Percentiles rank a stretch among this genome's conserved stretches.
Evolutionary conservation across 2,888 invertebrate genomes (phyloP).

Genomic region (Encarsia formosa): DNA sequence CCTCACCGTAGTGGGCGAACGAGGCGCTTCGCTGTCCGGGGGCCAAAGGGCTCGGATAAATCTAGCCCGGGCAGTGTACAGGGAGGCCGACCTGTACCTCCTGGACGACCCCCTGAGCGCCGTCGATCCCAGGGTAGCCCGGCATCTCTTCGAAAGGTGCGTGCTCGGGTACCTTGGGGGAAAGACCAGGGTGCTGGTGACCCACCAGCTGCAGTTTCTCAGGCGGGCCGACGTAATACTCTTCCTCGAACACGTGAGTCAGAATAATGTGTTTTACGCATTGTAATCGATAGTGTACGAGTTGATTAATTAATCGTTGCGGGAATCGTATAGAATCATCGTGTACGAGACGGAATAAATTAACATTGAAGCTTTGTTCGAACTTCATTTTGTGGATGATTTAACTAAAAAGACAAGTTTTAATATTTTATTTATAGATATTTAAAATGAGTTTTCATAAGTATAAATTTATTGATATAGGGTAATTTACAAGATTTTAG

Average conservation of each 20-base stretch:
- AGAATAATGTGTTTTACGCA: too few relatives aligned
- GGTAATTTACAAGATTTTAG: too few relatives aligned
- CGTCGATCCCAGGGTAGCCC: constrained; percentile 74
- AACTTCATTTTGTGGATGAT: too few relatives aligned
- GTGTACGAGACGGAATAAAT: too few relatives aligned
- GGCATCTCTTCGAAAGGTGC: constrained; percentile 70
- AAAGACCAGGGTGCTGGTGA: constrained; percentile 62
- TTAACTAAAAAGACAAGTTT: too few relatives aligned
- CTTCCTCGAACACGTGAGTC: constrained; percentile 48
- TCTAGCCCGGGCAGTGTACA: constrained; percentile 72
- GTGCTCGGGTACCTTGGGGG: constrained; percentile 58
- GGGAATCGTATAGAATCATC: too few relatives aligned
- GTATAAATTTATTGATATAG: too few relatives aligned
- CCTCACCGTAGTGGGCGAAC: constrained; percentile 74
- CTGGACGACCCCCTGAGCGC: constrained; percentile 81
- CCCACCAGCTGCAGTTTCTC: constrained; percentile 69
- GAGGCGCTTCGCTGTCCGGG: constrained; percentile 76
- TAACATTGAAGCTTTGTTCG: too few relatives aligned
- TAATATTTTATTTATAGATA: too few relatives aligned
- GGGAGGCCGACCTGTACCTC: constrained; percentile 73
- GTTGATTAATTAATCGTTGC: too few relatives aligned
- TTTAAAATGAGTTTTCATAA: too few relatives aligned
- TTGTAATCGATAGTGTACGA: too few relatives aligned
- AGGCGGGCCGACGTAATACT: constrained; percentile 51
- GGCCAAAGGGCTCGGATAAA: constrained; percentile 81